Base-by-base conservation (phyloP, 2,113 vertebrate genomes). In the Argyrosomus japonicus region DNA sequence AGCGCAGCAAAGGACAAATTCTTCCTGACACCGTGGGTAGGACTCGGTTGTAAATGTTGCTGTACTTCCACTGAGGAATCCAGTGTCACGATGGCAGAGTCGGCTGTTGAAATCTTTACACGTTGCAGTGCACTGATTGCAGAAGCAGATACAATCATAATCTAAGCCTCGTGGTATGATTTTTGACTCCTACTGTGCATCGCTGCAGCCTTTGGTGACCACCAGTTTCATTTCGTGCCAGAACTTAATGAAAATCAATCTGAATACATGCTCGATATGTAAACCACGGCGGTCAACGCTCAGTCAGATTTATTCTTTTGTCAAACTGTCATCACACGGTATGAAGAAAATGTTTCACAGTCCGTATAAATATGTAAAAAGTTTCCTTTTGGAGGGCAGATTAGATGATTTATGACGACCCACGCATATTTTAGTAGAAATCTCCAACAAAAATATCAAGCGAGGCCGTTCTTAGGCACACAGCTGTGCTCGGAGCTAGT, bases 1-100 rank as follows among this genome's bases (percentile, higher is more conserved):
- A 69, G 82, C 27, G 12, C 58, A 65, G 76, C 40, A 84, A 64
- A 89, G 77, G 68, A 88, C 72, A 83, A 47, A 85, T 73, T 91
- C 71, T 45, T 83, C 68, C 75, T 60, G 75, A 82, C 87, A 75
- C 25, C 11, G 2, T 25, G 78, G 29, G 29, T 21, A 61, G 23
- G 47, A 50, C 21, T 56, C 29, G 4, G 13, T 5, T 50, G 71
- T 63, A 21, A 72, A 78, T 61, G 68, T 68, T 40, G 73, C 53
- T n/a, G 64, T 12, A 6, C 27, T 45, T 53, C 65, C 62, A 83
- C 19, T 40, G 32, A 77, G 73, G 77, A 77, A 72, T 75, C 45
- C 56, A 21, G 68, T 50, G 67, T 87, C 79, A 82, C 76, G 32
- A 4, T 58, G 51, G 71, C 50, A 77, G 19, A 57, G 64, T 40